Conservation (phyloP, 2,113 vertebrate genomes). For the Sturnus vulgaris region DNA sequence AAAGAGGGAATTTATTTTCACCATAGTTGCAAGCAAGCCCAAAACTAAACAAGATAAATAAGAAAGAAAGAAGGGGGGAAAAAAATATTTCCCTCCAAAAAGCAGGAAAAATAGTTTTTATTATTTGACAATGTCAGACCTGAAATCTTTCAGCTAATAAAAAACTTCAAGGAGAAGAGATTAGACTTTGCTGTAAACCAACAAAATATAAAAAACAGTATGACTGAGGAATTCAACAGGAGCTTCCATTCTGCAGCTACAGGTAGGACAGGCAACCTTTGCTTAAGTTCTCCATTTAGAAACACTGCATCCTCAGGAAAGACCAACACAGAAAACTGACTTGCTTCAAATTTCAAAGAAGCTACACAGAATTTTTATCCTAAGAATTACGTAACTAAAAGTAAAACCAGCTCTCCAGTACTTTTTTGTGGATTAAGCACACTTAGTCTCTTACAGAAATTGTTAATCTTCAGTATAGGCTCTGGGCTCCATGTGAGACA, state of each 20-base stretch:
- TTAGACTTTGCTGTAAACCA: background rate
- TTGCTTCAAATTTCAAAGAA: background rate
- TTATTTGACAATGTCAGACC: background rate
- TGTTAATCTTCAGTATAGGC: background rate
- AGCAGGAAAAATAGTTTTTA: background rate
- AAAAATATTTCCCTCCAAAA: background rate
- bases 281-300: background rate
- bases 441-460: background rate
- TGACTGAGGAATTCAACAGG: background rate
- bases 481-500: background rate
- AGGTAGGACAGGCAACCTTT: background rate
- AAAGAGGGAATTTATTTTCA: background rate
- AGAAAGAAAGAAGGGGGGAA: no score
- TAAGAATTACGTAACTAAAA: background rate
- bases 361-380: background rate
- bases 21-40: background rate
- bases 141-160: background rate
- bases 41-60: background rate
- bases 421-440: background rate
- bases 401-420: fast-evolving
- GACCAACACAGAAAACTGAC: background rate
- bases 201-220: background rate
- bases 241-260: background rate
- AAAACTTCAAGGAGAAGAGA: background rate
- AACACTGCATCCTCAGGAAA: background rate